Evolutionary conservation across 2,113 vertebrate species (phyloP).

Genomic region (Ardeotis arabs): DNA sequence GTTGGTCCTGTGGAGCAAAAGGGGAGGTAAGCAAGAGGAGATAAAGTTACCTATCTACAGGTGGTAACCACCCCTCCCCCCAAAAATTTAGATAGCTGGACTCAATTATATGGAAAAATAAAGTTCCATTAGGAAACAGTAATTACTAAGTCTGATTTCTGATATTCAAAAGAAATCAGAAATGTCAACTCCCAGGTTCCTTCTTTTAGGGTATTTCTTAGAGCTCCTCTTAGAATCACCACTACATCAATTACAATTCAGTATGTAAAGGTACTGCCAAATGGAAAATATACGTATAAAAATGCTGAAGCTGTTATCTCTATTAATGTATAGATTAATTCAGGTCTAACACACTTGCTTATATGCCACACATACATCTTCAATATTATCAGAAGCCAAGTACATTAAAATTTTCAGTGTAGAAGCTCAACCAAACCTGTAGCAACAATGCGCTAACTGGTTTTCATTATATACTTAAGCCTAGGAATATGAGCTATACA

Average conservation of each 20-base stretch:
- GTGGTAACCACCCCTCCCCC: background rate
- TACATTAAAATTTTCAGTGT: background rate
- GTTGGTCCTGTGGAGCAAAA: constrained; percentile 49
- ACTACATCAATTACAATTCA: background rate
- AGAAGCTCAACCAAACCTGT: background rate
- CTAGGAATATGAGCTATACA: background rate
- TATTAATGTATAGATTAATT: background rate
- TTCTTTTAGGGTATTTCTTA: background rate
- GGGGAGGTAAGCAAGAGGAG: constrained; percentile 47
- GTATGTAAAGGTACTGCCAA: background rate
- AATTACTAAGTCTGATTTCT: background rate
- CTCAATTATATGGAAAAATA: background rate
- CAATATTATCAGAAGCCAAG: background rate
- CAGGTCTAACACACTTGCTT: background rate
- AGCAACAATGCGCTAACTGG: background rate
- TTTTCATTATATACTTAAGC: background rate
- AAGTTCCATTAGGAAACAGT: background rate
- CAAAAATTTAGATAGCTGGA: background rate
- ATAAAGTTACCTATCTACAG: constrained; percentile 42
- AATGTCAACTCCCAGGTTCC: background rate
- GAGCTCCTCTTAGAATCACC: background rate
- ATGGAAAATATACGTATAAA: background rate
- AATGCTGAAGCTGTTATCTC: background rate
- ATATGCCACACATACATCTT: background rate
- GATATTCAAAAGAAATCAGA: background rate